Conservation (phyloP, 2,888 invertebrate genomes). For the Dendrolimus houi region DNA sequence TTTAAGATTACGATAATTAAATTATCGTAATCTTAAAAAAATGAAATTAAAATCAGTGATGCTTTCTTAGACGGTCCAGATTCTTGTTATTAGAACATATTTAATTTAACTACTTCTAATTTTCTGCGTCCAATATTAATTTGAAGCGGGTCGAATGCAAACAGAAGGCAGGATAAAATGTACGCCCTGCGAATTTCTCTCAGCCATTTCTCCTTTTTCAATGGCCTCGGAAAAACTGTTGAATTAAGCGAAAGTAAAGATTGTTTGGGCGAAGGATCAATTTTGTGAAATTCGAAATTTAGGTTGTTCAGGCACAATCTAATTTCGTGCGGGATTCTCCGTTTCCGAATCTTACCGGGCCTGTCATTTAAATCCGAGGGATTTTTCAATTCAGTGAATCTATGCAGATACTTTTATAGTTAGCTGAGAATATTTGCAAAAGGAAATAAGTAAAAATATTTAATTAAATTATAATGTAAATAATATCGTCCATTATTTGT, state of each 20-base stretch:
- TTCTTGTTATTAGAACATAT: slow-evolving; percentile 22
- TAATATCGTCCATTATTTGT: no score
- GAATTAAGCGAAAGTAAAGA: slow-evolving; percentile 42
- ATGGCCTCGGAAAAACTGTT: slow-evolving; percentile 33
- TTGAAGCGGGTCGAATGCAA: slow-evolving; percentile 33
- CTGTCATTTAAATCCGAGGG: slow-evolving; percentile 2
- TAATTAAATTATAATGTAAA: no score
- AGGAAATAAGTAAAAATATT: no score
- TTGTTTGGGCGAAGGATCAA: slow-evolving; percentile 40
- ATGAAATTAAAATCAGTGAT: not conserved
- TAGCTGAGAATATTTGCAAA: no score
- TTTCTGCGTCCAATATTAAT: slow-evolving; percentile 42
- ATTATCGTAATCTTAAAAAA: no score
- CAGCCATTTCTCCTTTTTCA: slow-evolving; percentile 32
- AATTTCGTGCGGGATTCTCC: slow-evolving; percentile 20
- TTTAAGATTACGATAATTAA: no score
- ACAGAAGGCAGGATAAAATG: slow-evolving; percentile 32
- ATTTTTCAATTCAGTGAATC: not conserved
- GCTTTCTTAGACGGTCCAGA: not conserved
- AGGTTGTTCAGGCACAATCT: slow-evolving; percentile 27
- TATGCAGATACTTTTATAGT: not conserved
- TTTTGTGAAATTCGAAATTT: slow-evolving; percentile 30
- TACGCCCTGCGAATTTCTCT: slow-evolving; percentile 22
- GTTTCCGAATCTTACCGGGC: slow-evolving; percentile 13
- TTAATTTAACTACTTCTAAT: slow-evolving; percentile 19